These are phyloP conservation scores for Drosophila rufa DNA, from an alignment of 1,140 invertebrate species.

Conservation along the genomic window DNA sequence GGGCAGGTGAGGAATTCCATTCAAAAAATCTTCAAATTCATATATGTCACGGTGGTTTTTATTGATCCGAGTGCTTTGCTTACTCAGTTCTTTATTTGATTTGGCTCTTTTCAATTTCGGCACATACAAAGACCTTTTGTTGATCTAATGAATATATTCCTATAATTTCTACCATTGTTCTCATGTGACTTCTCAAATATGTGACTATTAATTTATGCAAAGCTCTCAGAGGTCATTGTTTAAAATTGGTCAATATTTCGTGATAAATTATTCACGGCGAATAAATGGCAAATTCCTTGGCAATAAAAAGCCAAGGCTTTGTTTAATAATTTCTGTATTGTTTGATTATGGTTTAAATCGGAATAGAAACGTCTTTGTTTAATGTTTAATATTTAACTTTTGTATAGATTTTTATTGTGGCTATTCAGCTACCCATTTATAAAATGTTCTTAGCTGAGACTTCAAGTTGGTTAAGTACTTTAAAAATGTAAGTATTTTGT, in stretches of 20 bases:
- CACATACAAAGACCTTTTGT: constrained; percentile 20
- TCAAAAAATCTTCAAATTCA: constrained; percentile 24
- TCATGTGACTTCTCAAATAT: constrained; percentile 10
- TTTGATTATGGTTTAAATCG: not conserved
- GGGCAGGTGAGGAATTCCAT: constrained; percentile 22
- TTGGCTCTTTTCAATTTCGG: constrained; percentile 4
- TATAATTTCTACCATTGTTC: constrained; percentile 24
- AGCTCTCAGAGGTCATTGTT: constrained; percentile 24
- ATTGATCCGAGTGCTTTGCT: constrained; percentile 22
- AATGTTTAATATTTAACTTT: not conserved
- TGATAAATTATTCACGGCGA: not conserved
- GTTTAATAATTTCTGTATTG: not conserved
- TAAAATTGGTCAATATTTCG: constrained; percentile 36
- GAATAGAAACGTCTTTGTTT: not conserved
- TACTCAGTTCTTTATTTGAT: constrained; percentile 16
- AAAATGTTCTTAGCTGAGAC: not conserved
- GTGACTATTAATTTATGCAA: constrained; percentile 33
- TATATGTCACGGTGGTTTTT: constrained; percentile 6
- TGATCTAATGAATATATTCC: constrained; percentile 33
- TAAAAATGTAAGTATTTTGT: not conserved
- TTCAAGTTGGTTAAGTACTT: too few species aligned
- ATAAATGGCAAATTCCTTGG: constrained; percentile 7
- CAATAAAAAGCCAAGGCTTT: not conserved
- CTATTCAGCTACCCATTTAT: too few species aligned
- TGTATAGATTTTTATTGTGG: not conserved